Conservation (phyloP, 2,797 vertebrate species). For the Pangasius larnaudii region DNA sequence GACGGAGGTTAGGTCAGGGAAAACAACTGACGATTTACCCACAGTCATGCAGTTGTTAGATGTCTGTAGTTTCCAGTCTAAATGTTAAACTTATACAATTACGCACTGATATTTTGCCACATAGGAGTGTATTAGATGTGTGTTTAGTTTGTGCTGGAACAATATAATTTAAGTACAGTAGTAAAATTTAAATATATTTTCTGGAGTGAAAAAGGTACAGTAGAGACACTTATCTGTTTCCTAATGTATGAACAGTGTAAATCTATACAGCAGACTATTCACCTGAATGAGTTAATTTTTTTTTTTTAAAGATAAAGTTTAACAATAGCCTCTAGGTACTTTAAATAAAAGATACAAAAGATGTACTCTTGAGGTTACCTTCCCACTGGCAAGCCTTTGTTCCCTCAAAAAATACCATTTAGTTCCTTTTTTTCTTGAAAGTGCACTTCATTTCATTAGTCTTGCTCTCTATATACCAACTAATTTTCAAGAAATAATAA, state of each 20-base stretch:
- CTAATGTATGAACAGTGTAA: neutral
- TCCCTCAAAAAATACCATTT: neutral
- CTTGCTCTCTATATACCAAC: neutral
- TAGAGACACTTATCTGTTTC: neutral
- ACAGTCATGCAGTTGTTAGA: neutral
- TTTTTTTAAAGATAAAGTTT: neutral
- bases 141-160: neutral
- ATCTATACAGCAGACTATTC: neutral
- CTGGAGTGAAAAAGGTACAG: neutral
- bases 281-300: neutral
- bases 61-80: neutral
- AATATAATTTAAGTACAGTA: neutral
- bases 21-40: neutral
- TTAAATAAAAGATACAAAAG: conserved; percentile 17
- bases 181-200: neutral
- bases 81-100: neutral
- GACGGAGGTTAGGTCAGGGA: neutral
- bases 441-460: neutral
- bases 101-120: neutral
- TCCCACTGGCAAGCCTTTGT: neutral
- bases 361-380: neutral
- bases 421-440: neutral
- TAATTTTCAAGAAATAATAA: conserved; percentile 2
- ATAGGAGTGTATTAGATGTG: neutral
- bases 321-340: neutral